Base-by-base conservation (phyloP, 1,140 invertebrate genomes). In the Apis cerana region DNA sequence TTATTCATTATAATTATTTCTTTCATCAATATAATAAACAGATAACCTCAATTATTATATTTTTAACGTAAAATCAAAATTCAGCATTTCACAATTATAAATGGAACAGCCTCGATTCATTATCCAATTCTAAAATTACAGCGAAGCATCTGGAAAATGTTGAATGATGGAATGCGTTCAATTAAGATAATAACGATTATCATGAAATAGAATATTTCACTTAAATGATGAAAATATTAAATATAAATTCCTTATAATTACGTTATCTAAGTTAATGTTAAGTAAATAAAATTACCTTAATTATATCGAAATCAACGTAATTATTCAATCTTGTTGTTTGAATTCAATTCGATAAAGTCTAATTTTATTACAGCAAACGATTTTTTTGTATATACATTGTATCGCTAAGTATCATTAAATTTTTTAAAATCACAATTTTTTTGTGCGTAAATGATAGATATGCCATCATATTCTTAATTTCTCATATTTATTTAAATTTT, bases 121-220 rank as follows among this genome's bases (percentile, higher is more conserved):
- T 74, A 74, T 74, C 54, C 71, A 74, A 74, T 74, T 74, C 19
- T 56, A 33, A 74, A 58, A 59, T 74, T 74, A 59, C 71, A 33
- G 54, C 33, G 54, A 43, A 21, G 54, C 27, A 59, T 74, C 54
- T 74, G 71, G 56, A 74, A 74, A 74, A 74, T 43, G 56, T 58
- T 74, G 33, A 74, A 74, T 59, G 71, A 74, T 74, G 56, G 56
- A 74, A 74, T 59, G 71, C 27, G 56, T 74, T 56, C 71, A 74
- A 74, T 74, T 74, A 74, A 59, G 13, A 56, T 13, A 74, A 74
- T 74, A 74, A 74, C 71, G 56, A 74, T 74, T 43, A 74, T 74
- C 71, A 58, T 19, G 52, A 56, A 74, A 52, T n/a, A n/a, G 59
- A 71, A 54, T 52, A 23, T 71, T 71, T 54, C 27, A 17, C 23